These are phyloP conservation scores for Hylyphantes graminicola DNA, from an alignment of 1,140 invertebrate species.

Conservation along the genomic window DNA sequence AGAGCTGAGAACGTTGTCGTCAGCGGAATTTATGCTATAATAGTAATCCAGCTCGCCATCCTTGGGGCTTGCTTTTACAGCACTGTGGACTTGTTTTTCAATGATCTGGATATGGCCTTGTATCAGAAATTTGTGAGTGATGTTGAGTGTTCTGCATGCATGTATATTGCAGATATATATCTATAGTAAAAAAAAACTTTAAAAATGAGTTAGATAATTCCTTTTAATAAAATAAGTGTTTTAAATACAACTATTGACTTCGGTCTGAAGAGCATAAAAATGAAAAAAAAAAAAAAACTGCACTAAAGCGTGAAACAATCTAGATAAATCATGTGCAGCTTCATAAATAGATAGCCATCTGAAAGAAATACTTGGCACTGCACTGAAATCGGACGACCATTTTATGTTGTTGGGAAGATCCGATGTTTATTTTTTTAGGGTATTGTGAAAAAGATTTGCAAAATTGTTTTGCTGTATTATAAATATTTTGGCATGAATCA, in stretches of 20 bases:
- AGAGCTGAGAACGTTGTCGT: no score
- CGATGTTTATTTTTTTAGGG: slow-evolving; percentile 57
- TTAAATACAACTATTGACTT: not conserved
- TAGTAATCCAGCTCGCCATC: no score
- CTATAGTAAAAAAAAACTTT: no score
- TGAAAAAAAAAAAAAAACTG: slow-evolving; percentile 62
- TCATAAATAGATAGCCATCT: slow-evolving; percentile 64
- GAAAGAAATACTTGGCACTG: slow-evolving; percentile 47
- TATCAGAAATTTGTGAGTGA: no score
- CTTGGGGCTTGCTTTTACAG: no score
- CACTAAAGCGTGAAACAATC: slow-evolving; percentile 54
- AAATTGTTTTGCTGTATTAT: slow-evolving; percentile 63
- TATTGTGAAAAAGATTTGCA: slow-evolving; percentile 62
- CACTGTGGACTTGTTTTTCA: no score
- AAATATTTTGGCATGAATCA: slow-evolving; percentile 63
- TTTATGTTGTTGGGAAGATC: slow-evolving; percentile 64
- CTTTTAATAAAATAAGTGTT: no score
- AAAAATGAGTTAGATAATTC: no score
- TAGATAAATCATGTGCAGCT: slow-evolving; percentile 41
- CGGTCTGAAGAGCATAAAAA: slow-evolving; percentile 31
- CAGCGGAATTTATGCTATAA: no score
- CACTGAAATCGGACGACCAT: slow-evolving; percentile 62
- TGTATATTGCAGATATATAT: no score
- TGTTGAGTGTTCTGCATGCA: no score
- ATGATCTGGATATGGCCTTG: no score